Evolutionary conservation across 2,113 vertebrate species (phyloP), one percentile per base, ranked within the genome.

Genomic region (Coptodon rendalli): DNA sequence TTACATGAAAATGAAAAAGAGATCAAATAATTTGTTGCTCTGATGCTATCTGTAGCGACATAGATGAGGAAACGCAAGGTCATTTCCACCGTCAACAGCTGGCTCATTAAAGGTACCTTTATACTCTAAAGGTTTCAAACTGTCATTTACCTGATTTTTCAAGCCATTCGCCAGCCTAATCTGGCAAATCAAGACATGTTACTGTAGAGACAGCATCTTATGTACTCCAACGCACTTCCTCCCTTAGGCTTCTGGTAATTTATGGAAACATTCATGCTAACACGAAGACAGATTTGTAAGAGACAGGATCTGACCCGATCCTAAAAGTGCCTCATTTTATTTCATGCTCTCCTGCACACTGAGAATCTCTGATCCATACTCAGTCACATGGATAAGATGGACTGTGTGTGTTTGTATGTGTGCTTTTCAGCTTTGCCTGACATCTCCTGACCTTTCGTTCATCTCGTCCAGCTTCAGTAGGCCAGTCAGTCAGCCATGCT

Each of bases 371-470:
- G 91, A 91, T 92, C 89, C 92, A 87, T 90, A 81, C 73, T 89
- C 59, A 87, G 86, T 88, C 81, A 86, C 53, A 2, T 80, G 71
- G 61, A 87, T 89, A 78, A 83, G 56, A 90, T 84, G 57, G 84
- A 84, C 48, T 76, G 22, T 54, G 40, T 78, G 80, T 78, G 83
- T 54, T 40, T 10, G 40, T 45, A 13, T 68, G 71, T 89, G 81
- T 92, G 76, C 61, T 24, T 79, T 56, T 79, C 43, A 63, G 82
- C 76, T 90, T 80, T 87, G 84, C 85, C 78, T 91, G 91, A 90
- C 92, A 89, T 92, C 86, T 85, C 24, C 91, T 89, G 87, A 93
- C 91, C 93, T 93, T 92, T 92, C 31, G 38, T 86, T 92, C 83
- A 89, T 91, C 59, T 91, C n/a, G 80, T 88, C 68, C 50, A 85